Base-by-base conservation (phyloP, 2,888 invertebrate genomes). In the Octodonta nipae region DNA sequence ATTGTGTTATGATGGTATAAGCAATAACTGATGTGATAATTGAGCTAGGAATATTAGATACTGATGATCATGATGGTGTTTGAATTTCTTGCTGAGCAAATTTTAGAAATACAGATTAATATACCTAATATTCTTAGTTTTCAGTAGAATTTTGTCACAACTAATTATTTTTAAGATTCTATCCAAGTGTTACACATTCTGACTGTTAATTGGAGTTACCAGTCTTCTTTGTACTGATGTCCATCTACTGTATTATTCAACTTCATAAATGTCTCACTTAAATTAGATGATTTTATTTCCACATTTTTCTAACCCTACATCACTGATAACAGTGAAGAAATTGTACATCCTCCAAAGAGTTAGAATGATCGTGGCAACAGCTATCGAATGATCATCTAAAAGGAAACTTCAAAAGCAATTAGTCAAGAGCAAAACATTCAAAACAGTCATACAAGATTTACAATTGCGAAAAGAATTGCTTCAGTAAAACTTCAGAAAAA, bases 11-110 rank as follows among this genome's bases (percentile, higher is more conserved):
- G n/a, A n/a, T 41, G 42, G 44, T 43, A 42, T 45, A 46, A 49
- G 47, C 46, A 49, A 49, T 48, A 49, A 49, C 42, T 41, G 44
- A 49, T 49, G 49, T 49, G 49, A 49, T 49, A 49, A 43, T 44
- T 46, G 33, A 38, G 33, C 40, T 45, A 38, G 42, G 43, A 36
- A 44, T 43, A 37, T 41, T 43, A 40, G 32, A 36, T 36, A 38
- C 24, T 11, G 13, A 13, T 17, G 8, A 6, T 17, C 7, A 8
- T 17, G 17, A 17, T 12, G 12, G 10, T 26, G 26, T 26, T 12
- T n/a, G n/a, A 26, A 12, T 26, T 5, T 17, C 5, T 17, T 17
- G n/a, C n/a, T 2, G 11, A 11, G 3, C 5, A 13, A 26, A 8
- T 11, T 5, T 7, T 5, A 26, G 26, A 11, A 5, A 26, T 10